Evolutionary conservation across 2,888 invertebrate genomes (phyloP).

Genomic region (Podotricha telesiphe): DNA sequence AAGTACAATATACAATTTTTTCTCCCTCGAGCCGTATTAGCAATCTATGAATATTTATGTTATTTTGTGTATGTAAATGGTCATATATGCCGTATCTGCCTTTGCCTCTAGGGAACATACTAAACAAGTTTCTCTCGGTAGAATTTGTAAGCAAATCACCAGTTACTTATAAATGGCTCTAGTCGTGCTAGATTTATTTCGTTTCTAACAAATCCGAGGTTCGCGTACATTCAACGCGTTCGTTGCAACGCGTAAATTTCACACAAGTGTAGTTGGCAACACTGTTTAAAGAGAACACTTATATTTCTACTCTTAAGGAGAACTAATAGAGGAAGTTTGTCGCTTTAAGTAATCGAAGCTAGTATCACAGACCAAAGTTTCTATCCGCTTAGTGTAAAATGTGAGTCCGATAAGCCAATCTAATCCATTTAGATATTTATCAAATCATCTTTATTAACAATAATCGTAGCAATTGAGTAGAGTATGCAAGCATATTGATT

Average conservation of each 20-base stretch:
- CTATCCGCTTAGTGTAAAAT: slow-evolving; percentile 66
- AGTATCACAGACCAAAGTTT: slow-evolving; percentile 65
- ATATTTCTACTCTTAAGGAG: slow-evolving; percentile 71
- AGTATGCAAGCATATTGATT: neutral
- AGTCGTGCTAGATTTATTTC: slow-evolving; percentile 70
- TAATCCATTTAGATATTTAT: neutral
- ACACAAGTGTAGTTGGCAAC: slow-evolving; percentile 43
- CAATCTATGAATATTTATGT: slow-evolving; percentile 16
- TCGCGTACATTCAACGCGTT: slow-evolving; percentile 52
- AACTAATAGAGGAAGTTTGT: slow-evolving; percentile 70
- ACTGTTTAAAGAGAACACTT: slow-evolving; percentile 57
- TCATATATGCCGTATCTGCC: slow-evolving; percentile 45
- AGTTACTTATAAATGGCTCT: slow-evolving; percentile 73
- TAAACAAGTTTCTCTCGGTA: slow-evolving; percentile 59
- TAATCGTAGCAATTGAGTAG: neutral
- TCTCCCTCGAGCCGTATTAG: slow-evolving; percentile 2
- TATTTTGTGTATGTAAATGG: slow-evolving; percentile 22
- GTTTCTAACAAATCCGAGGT: slow-evolving; percentile 51
- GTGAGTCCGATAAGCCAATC: slow-evolving; percentile 55
- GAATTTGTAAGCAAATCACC: slow-evolving; percentile 74
- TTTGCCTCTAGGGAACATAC: slow-evolving; percentile 58
- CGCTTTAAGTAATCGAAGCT: slow-evolving; percentile 70
- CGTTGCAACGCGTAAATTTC: slow-evolving; percentile 71
- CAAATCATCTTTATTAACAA: neutral
- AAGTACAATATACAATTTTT: slow-evolving; percentile 4